Evolutionary conservation across 2,113 vertebrate species (phyloP), one percentile per base, ranked within the genome.

Genomic region (Dinomys branickii): DNA sequence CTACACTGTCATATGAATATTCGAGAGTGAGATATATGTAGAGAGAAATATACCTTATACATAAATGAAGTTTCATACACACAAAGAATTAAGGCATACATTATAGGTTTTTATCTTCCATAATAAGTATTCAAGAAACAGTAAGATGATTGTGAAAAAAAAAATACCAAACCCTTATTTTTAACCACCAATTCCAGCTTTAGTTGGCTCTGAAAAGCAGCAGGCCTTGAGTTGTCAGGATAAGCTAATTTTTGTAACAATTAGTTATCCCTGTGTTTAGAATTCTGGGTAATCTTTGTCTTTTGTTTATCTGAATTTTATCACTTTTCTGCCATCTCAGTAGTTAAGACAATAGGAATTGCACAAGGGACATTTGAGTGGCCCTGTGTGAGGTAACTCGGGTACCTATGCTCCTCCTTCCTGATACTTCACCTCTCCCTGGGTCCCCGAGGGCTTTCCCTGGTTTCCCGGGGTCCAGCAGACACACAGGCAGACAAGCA

Each of bases 31-130:
- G 11, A 69, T 85, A 8, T 69, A 71, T n/a, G 8, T 33, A 85
- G 54, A 69, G 35, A 95, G 91, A 67, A 88, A 84, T 82, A 63
- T n/a, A 61, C 7, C 50, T 87, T 84, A 75, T 26, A 61, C 16
- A 90, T 61, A 81, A 65, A 86, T 22, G 71, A 14, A 85, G 24
- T 19, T 82, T 52, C 54, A 38, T 78, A 56, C 41, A 73, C 41
- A 33, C 30, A 65, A 84, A n/a, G 58, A 85, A 90, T 87, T 93
- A 84, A 24, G 44, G 12, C n/a, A 47, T 80, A 47, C 0, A 22
- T 81, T 81, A 50, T 75, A 88, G 61, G 8, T 92, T 95, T 19
- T 85, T 88, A 84, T 96, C 81, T 94, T 84, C 54, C n/a, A 80
- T 33, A 84, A 52, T 14, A 59, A 1, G 12, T 81, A 61, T 88